Conservation (phyloP, 2,797 vertebrate species). For the Morus bassanus region DNA sequence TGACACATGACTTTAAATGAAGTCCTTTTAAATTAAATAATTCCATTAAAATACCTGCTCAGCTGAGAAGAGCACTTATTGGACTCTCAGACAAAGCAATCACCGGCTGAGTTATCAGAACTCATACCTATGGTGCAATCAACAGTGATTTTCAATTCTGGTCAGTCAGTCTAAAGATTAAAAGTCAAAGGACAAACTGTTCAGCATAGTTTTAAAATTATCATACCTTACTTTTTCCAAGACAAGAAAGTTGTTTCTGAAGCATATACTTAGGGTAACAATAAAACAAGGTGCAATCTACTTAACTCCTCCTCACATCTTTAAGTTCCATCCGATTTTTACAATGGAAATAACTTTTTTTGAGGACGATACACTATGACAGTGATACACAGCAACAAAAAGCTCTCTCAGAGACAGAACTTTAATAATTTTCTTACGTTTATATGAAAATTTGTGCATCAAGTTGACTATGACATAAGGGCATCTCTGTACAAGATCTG, state of each 20-base stretch:
- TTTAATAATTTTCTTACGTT: background rate
- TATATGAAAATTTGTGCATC: background rate
- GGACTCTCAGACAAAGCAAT: background rate
- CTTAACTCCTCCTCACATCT: background rate
- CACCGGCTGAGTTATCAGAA: background rate
- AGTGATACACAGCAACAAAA: background rate
- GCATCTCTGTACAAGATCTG: background rate
- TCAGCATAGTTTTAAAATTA: background rate
- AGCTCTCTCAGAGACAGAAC: background rate
- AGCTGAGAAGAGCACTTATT: background rate
- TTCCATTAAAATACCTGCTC: background rate
- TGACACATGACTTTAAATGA: background rate
- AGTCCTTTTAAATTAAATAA: background rate
- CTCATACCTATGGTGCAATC: background rate
- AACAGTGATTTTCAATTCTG: background rate
- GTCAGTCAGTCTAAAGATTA: background rate
- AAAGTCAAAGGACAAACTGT: slow-evolving; percentile 23
- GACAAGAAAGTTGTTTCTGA: background rate
- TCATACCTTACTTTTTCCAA: background rate
- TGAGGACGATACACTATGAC: background rate
- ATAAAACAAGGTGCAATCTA: background rate
- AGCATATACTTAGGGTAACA: background rate
- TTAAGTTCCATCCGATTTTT: background rate
- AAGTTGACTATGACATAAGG: background rate
- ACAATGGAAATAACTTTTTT: background rate